Evolutionary conservation across 2,113 vertebrate species (phyloP), one percentile per base, ranked within the genome.

Genomic region (Suricata suricatta): DNA sequence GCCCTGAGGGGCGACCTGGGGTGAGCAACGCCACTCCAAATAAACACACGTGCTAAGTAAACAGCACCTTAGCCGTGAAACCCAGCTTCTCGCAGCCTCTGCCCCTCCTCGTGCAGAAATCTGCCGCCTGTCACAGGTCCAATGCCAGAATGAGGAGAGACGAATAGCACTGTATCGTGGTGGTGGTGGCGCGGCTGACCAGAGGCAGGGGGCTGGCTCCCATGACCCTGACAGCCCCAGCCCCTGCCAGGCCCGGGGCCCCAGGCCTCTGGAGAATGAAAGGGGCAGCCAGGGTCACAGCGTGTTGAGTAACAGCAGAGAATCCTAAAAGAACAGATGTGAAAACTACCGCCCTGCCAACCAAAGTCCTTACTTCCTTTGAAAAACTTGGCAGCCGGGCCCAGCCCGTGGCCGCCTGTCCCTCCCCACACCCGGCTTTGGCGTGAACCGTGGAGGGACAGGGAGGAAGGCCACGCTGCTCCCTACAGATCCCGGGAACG

Each of bases 281-380:
- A 54, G 76, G 96, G 95, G 57, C 96, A 97, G 76, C 27, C 13
- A 3, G 68, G 96, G 96, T 96, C 97, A 96, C 19, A 2, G 81
- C 1, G 7, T 79, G 71, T 94, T 96, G 94, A 96, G 94, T 60
- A 97, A 98, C 60, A 94, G 71, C 90, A 44, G 71, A 92, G 66
- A 81, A 90, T 60, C 77, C 85, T 85, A 1, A 88, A 88, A 66
- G 94, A 96, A 85, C 97, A 98, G 98, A 98, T 98, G 98, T 95
- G 95, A 72, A 79, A 86, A 94, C 50, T 1, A 38, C 23, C 0
- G 44, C 47, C 66, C 76, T 96, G 97, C 97, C 97, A 98, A 64
- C 95, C 90, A 29, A 47, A 84, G 69, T 60, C 92, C 66, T 74
- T 6, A 82, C 64, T 98, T 95, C 96, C 97, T 95, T 82, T 93